A percentile compares a stretch with the other conserved stretches of the same genome.
phyloP scores from a whole-genome alignment of 2,797 vertebrate genomes.

The Lithobates sylvaticus region DNA sequence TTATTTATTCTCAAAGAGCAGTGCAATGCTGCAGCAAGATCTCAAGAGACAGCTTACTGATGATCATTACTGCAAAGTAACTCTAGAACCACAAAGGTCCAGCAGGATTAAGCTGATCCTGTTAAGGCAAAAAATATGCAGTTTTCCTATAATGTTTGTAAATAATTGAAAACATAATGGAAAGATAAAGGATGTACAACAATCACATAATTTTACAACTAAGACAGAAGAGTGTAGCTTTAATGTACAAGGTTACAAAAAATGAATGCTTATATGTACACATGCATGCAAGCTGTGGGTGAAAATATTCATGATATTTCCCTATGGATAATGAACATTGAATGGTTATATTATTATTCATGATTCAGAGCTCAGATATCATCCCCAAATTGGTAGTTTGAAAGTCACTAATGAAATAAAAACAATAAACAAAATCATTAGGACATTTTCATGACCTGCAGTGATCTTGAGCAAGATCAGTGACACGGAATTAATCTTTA shows the following conservation, averaged over 20 bases:
- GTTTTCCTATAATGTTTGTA: not conserved
- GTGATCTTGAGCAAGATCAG: conserved; percentile 67
- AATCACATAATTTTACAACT: not conserved
- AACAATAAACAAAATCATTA: conserved; percentile 75
- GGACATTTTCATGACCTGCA: conserved; percentile 72
- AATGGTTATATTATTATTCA: conserved; percentile 28
- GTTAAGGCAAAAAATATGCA: not conserved
- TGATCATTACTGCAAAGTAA: not conserved
- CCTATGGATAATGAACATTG: not conserved
- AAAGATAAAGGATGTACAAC: not conserved
- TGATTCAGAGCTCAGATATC: conserved; percentile 38
- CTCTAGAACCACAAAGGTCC: not conserved
- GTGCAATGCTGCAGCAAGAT: not conserved
- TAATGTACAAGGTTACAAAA: not conserved
- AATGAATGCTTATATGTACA: not conserved
- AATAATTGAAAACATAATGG: not conserved
- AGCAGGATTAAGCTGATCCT: conserved; percentile 1
- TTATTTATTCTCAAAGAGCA: not conserved
- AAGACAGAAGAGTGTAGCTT: not conserved
- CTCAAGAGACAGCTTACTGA: not conserved
- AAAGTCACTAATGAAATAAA: conserved; percentile 75
- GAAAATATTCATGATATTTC: conserved; percentile 6
- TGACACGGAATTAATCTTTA: conserved; percentile 78
- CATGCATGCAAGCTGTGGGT: not conserved
- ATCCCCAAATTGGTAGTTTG: conserved; percentile 73